Evolutionary conservation across 2,113 vertebrate species (phyloP), one percentile per base, ranked within the genome.

Genomic region (Catagonus wagneri): DNA sequence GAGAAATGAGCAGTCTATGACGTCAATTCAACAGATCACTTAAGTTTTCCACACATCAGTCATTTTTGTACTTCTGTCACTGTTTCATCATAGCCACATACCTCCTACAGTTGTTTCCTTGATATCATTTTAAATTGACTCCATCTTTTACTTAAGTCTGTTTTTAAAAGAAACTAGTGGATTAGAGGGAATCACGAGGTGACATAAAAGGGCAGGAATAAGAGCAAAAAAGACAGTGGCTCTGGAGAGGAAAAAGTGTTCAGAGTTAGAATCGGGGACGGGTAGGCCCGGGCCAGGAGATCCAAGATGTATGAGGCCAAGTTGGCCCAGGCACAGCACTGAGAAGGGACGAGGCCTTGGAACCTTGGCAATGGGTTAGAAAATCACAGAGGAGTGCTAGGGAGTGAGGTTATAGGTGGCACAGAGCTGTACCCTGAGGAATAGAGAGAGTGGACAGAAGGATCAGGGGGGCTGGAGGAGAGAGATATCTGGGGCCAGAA

Each of bases 81-180:
- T 60, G 71, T 75, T 85, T 83, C 15, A 58, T 71, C 85, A 84
- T 81, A 90, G 27, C 56, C 34, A 61, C 34, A 50, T 76, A 89
- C 5, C 61, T 85, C 85, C 75, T 76, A 44, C 8, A 84, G 72
- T 78, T 34, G 88, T 44, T 92, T 95, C 61, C 54, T 90, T 39
- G 7, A 75, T 52, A 69, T 9, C 17, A 11, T 23, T 95, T 83
- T 79, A 88, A 95, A n/a, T 84, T 19, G 20, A 91, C 27, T 91
- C 76, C 19, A 86, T 60, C 90, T 91, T n/a, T 92, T 60, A 92
- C 76, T 87, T 83, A 87, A 54, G 74, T 25, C 79, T 83, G 54
- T 89, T 96, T 95, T 60, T 16, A 11, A 86, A 90, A 88, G 44
- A 78, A 94, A 87, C 50, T 54, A 79, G 36, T 87, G 19, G 16